These are phyloP conservation scores for Melanchra persicariae DNA, from an alignment of 2,888 invertebrate genomes.

Conservation along the genomic window DNA sequence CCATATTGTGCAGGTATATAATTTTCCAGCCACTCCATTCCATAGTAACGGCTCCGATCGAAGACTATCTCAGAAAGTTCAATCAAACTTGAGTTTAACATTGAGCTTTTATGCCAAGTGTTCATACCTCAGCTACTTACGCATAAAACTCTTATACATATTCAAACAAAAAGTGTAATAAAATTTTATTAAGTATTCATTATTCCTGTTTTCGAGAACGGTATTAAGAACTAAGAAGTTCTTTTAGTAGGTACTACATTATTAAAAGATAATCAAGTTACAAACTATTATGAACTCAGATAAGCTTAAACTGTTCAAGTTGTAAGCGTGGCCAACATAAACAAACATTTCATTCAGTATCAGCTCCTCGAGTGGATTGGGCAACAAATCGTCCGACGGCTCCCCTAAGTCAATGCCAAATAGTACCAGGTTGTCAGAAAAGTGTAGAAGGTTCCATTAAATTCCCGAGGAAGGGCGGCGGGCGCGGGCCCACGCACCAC, in stretches of 20 bases:
- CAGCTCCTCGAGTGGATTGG: slow-evolving; percentile 64
- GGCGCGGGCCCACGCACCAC: slow-evolving; percentile 70
- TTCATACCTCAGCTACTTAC: slow-evolving; percentile 40
- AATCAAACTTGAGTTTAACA: slow-evolving; percentile 49
- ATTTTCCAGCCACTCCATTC: slow-evolving; percentile 47
- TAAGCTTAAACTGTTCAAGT: not conserved
- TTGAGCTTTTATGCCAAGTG: slow-evolving; percentile 56
- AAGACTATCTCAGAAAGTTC: slow-evolving; percentile 43
- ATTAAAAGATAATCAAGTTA: not conserved
- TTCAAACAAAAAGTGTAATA: slow-evolving; percentile 46
- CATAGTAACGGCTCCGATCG: slow-evolving; percentile 41
- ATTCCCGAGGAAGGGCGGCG: slow-evolving; percentile 67
- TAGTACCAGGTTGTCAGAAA: slow-evolving; percentile 85
- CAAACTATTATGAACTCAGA: not conserved
- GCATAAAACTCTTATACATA: slow-evolving; percentile 42
- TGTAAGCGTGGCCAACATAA: slow-evolving; percentile 7
- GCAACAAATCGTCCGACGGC: slow-evolving; percentile 77
- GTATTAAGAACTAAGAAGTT: slow-evolving; percentile 6
- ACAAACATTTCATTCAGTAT: slow-evolving; percentile 35
- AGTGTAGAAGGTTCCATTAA: slow-evolving; percentile 76
- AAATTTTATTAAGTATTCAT: slow-evolving; percentile 39
- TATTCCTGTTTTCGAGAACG: slow-evolving; percentile 16
- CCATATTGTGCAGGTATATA: slow-evolving; percentile 12
- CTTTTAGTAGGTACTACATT: slow-evolving; percentile 19
- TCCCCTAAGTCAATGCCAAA: slow-evolving; percentile 90